A percentile compares a stretch with the other conserved stretches of the same genome.
phyloP scores from a whole-genome alignment of 1,140 invertebrate species.

The Bursaphelenchus mucronatus region DNA sequence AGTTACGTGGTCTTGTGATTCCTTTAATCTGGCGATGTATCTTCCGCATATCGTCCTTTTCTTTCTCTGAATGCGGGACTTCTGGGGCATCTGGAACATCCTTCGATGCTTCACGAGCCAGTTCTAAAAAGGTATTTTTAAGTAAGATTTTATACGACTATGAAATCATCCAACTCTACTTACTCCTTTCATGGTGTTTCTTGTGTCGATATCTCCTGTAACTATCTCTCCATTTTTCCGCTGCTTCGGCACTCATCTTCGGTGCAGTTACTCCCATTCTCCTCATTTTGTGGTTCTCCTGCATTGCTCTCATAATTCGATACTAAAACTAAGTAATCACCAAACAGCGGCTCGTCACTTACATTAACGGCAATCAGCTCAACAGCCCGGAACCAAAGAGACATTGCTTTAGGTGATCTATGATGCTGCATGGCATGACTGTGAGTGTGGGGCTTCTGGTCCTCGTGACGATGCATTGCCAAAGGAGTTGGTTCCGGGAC shows the following conservation, averaged over 20 bases:
- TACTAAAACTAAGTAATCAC: constrained; percentile 28
- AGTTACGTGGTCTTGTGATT: no score
- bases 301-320: constrained; percentile 44
- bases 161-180: not conserved
- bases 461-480: constrained; percentile 8
- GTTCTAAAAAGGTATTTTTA: no score
- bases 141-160: no score
- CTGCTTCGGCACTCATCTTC: constrained; percentile 57
- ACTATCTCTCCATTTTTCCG: constrained; percentile 54
- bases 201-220: constrained; percentile 54
- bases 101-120: no score
- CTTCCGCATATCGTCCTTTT: no score
- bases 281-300: constrained; percentile 43
- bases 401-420: constrained; percentile 26
- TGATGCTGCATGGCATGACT: not conserved
- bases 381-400: constrained; percentile 54
- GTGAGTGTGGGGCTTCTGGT: not conserved
- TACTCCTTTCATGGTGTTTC: constrained; percentile 50
- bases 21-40: no score
- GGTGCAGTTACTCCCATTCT: constrained; percentile 51
- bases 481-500: constrained; percentile 27
- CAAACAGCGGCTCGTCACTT: constrained; percentile 13
- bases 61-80: no score
- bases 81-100: no score
- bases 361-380: constrained; percentile 56